These are phyloP conservation scores for Macrostomum lignano DNA, from an alignment of 1,140 invertebrate genomes.

Conservation along the genomic window DNA sequence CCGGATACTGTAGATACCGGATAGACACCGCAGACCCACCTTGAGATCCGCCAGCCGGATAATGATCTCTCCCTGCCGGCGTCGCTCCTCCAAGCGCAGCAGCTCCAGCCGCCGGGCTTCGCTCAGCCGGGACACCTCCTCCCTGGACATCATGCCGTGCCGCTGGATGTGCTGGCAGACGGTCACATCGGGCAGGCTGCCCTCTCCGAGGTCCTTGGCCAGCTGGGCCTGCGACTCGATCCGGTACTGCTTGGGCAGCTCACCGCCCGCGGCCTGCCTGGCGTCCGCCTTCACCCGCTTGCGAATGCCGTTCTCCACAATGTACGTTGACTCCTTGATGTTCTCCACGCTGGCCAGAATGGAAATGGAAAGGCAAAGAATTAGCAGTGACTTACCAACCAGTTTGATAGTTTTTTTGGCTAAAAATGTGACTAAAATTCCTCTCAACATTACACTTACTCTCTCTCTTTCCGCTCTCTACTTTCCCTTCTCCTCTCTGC, in stretches of 20 bases:
- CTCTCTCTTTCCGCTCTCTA: too few species aligned
- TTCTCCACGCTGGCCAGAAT: too few species aligned
- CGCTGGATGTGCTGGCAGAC: not conserved
- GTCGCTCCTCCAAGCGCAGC: not conserved
- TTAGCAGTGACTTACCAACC: too few species aligned
- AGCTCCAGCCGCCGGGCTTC: not conserved
- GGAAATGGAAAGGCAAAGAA: too few species aligned
- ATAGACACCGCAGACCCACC: slow-evolving; percentile 1
- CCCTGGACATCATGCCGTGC: not conserved
- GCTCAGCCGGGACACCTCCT: slow-evolving; percentile 1
- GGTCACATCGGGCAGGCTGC: not conserved
- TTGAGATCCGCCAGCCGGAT: slow-evolving; percentile 5
- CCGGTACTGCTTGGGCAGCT: not conserved
- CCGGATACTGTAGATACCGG: too few species aligned
- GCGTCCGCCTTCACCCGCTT: slow-evolving; percentile 3
- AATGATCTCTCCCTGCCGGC: slow-evolving; percentile 4
- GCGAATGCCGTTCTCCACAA: slow-evolving; percentile 5
- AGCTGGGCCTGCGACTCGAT: not conserved
- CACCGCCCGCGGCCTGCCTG: not conserved
- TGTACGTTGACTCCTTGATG: not conserved
- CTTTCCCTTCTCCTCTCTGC: too few species aligned
- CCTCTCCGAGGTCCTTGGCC: not conserved
- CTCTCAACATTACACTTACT: too few species aligned
- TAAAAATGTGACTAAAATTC: too few species aligned
- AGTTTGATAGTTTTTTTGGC: too few species aligned